A percentile compares a stretch with the other conserved stretches of the same genome.
phyloP scores from a whole-genome alignment of 2,888 invertebrate genomes.

The Carterocephalus palaemon region DNA sequence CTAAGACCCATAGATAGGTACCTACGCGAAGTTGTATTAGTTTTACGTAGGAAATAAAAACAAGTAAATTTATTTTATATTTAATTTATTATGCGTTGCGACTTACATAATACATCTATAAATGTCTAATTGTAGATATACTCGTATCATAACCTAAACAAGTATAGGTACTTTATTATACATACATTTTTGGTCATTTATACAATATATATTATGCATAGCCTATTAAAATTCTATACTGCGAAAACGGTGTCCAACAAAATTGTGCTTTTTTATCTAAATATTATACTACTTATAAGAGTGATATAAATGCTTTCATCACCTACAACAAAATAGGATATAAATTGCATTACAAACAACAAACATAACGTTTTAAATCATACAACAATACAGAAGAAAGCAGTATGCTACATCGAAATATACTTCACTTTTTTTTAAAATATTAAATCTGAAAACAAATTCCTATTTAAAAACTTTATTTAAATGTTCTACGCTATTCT shows the following conservation, averaged over 20 bases:
- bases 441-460: no score
- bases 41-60: no score
- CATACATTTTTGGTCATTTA: slow-evolving; percentile 25
- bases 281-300: slow-evolving; percentile 7
- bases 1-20: no score
- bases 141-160: slow-evolving; percentile 24
- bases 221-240: slow-evolving; percentile 5
- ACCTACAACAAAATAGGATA: slow-evolving; percentile 11
- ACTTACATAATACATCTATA: slow-evolving; percentile 38
- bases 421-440: no score
- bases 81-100: slow-evolving; percentile 47
- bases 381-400: slow-evolving; percentile 15
- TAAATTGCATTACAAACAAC: slow-evolving; percentile 17
- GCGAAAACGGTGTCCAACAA: slow-evolving; percentile 10
- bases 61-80: no score
- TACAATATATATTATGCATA: slow-evolving; percentile 10
- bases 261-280: slow-evolving; percentile 11
- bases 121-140: slow-evolving; percentile 31
- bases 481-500: background rate
- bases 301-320: slow-evolving; percentile 23
- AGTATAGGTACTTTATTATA: slow-evolving; percentile 21
- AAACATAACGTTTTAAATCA: slow-evolving; percentile 20
- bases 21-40: no score
- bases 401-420: no score
- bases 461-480: slow-evolving; percentile 8